These are phyloP conservation scores for Darevskia nairensis DNA, from an alignment of 2,797 vertebrate species.

Conservation along the genomic window DNA sequence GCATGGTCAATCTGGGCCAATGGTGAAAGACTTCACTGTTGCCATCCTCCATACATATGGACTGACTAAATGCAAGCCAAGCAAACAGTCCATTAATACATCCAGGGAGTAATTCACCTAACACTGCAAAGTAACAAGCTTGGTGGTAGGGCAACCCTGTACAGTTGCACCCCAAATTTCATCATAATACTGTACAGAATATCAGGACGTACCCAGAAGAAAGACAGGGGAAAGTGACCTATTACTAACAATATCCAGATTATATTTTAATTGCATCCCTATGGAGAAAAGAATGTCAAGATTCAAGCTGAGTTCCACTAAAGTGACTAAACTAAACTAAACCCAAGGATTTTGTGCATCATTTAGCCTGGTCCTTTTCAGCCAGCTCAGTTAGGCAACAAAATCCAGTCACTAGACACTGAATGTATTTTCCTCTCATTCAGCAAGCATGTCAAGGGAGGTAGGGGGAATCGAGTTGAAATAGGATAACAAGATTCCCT, in stretches of 20 bases:
- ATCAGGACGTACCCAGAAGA: not conserved
- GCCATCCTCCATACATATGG: not conserved
- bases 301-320: conserved; percentile 8
- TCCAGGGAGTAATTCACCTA: not conserved
- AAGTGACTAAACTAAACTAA: not conserved
- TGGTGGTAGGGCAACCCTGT: not conserved
- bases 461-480: not conserved
- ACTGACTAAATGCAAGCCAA: not conserved
- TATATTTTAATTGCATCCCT: conserved; percentile 9
- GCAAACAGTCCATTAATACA: not conserved
- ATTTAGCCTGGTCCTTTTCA: conserved; percentile 6
- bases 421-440: conserved; percentile 5
- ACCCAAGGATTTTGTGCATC: rapidly evolving
- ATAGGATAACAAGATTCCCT: not conserved
- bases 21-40: not conserved
- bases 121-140: not conserved
- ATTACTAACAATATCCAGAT: not conserved
- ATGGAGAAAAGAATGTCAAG: conserved; percentile 16
- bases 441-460: conserved; percentile 13
- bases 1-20: not conserved
- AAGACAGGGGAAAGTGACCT: not conserved
- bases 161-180: not conserved
- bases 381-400: conserved; percentile 22
- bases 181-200: not conserved
- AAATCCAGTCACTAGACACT: rapidly evolving